Evolutionary conservation across 2,113 vertebrate genomes (phyloP).

Genomic region (Ciconia maguari): DNA sequence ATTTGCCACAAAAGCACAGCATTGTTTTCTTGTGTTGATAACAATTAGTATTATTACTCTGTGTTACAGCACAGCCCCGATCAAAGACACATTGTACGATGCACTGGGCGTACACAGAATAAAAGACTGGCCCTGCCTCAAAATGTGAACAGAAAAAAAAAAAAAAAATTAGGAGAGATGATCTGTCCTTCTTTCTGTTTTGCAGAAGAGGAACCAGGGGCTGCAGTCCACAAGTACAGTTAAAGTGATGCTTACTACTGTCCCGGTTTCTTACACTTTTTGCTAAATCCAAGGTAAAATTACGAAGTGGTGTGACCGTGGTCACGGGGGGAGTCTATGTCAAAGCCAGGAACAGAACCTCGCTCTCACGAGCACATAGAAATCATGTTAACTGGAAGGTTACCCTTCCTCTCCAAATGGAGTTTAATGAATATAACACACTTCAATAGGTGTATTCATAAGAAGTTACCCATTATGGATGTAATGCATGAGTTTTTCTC

Average conservation of each 20-base stretch:
- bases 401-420: slow-evolving; percentile 55
- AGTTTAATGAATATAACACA: slow-evolving; percentile 60
- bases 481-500: slow-evolving; percentile 65
- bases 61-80: slow-evolving; percentile 14
- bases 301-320: accelerated
- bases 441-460: slow-evolving; percentile 60
- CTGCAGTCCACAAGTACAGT: background rate
- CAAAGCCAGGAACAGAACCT: slow-evolving; percentile 12
- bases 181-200: background rate
- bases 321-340: background rate
- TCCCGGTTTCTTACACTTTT: background rate
- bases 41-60: slow-evolving; percentile 29
- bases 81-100: background rate
- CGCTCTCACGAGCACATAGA: background rate
- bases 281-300: slow-evolving; percentile 14
- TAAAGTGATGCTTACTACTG: background rate
- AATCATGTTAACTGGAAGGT: slow-evolving; percentile 61
- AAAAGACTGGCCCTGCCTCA: background rate
- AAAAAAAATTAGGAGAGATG: background rate
- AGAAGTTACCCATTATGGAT: slow-evolving; percentile 61
- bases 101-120: background rate
- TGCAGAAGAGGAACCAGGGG: background rate
- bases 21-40: slow-evolving; percentile 34
- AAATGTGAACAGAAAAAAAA: background rate
- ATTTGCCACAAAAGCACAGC: slow-evolving; percentile 60